Conservation (phyloP, 2,797 vertebrate genomes). For the Gallinago nigripennis region DNA sequence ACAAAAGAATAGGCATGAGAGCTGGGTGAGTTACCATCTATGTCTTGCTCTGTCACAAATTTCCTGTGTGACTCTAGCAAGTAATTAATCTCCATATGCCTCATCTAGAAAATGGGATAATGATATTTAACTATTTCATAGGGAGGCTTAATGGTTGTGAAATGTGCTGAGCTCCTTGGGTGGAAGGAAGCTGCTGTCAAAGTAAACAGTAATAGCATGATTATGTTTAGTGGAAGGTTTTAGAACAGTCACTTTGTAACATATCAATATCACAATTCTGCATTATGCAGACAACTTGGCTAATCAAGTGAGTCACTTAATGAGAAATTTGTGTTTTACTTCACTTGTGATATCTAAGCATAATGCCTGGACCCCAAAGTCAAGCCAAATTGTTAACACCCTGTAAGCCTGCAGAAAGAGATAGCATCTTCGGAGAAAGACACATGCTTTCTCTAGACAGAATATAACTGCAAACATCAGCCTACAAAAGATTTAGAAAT, state of each 20-base stretch:
- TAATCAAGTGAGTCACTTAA: neutral
- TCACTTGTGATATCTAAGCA: neutral
- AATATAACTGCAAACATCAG: neutral
- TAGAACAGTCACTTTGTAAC: constrained; percentile 24
- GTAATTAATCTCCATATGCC: constrained; percentile 7
- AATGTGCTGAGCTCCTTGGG: constrained; percentile 52
- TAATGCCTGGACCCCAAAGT: neutral
- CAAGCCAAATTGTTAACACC: neutral
- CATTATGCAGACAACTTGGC: neutral
- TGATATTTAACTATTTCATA: constrained; percentile 46
- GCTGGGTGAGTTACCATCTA: neutral
- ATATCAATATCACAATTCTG: neutral
- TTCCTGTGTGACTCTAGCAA: constrained; percentile 19
- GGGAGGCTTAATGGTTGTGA: constrained; percentile 37
- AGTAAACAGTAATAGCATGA: constrained; percentile 29
- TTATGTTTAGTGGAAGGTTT: constrained; percentile 30
- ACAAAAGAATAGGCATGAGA: neutral
- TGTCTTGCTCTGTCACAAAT: constrained; percentile 10
- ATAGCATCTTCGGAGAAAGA: neutral
- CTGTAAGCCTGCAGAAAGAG: neutral
- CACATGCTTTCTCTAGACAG: neutral
- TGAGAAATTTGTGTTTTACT: neutral
- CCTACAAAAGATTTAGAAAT: neutral
- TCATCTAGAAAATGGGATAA: constrained; percentile 58
- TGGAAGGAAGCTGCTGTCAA: constrained; percentile 31